These are phyloP conservation scores for Thelaira solivaga DNA, from an alignment of 2,888 invertebrate genomes.

Conservation along the genomic window DNA sequence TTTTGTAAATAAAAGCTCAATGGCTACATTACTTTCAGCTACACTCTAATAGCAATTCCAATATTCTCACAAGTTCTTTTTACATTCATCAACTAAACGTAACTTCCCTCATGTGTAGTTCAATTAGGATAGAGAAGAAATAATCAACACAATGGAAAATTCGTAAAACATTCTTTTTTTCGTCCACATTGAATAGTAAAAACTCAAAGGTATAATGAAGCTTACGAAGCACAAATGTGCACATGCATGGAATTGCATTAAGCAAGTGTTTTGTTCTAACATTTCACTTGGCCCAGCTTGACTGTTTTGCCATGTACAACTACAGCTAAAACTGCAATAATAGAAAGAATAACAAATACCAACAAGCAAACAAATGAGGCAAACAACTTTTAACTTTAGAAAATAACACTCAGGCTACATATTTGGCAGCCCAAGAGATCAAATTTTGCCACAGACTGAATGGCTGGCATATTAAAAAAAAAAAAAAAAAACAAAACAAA, in stretches of 20 bases:
- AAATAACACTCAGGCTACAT: constrained; percentile 39
- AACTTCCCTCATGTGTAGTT: neutral
- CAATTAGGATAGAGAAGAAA: constrained; percentile 2
- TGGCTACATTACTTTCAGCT: too few species aligned
- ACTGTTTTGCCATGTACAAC: neutral
- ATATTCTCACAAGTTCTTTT: too few species aligned
- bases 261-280: constrained; percentile 8
- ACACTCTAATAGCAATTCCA: too few species aligned
- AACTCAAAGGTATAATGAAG: constrained; percentile 57
- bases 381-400: constrained; percentile 50
- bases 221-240: constrained; percentile 54
- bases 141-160: constrained; percentile 28
- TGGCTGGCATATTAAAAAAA: constrained; percentile 5
- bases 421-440: constrained; percentile 43
- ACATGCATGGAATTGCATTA: constrained; percentile 58
- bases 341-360: constrained; percentile 22
- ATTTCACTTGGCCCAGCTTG: neutral
- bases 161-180: constrained; percentile 9
- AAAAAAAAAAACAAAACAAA: too few species aligned
- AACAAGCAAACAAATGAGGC: constrained; percentile 50
- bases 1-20: too few species aligned
- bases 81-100: neutral
- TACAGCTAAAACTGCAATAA: neutral
- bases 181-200: constrained; percentile 17
- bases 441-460: constrained; percentile 35